These are phyloP conservation scores for Agapostemon virescens DNA, from an alignment of 2,888 invertebrate genomes.

Conservation along the genomic window DNA sequence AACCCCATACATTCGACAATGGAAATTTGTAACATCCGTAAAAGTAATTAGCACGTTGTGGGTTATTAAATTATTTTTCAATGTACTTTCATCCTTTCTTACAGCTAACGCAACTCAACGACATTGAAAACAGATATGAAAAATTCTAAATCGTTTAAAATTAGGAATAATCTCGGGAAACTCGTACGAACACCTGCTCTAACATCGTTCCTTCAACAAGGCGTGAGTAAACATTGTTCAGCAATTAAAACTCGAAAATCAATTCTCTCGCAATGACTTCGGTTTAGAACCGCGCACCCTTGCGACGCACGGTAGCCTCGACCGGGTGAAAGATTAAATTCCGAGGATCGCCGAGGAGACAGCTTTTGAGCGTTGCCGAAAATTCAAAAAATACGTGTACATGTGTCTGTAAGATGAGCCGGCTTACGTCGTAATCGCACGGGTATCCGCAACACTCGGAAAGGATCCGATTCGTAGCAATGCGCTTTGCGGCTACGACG, in stretches of 20 bases:
- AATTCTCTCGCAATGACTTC: neutral
- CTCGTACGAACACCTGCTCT: no score
- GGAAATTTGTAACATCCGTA: no score
- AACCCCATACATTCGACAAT: no score
- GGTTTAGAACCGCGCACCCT: neutral
- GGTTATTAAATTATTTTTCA: no score
- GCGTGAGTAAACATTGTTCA: no score
- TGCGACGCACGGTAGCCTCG: neutral
- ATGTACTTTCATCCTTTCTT: no score
- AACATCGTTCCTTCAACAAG: no score
- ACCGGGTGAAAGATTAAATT: neutral
- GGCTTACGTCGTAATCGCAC: constrained; percentile 45
- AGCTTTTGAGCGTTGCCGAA: constrained; percentile 15
- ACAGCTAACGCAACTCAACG: no score
- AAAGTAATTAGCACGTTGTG: no score
- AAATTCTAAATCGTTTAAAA: no score
- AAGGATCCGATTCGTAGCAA: constrained; percentile 60
- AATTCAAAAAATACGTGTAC: constrained; percentile 10
- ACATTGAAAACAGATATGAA: no score
- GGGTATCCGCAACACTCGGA: constrained; percentile 58
- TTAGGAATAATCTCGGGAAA: no score
- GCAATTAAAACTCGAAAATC: neutral
- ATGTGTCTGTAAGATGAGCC: neutral
- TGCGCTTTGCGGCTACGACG: constrained; percentile 67
- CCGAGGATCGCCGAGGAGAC: neutral